phyloP scores from a whole-genome alignment of 2,797 vertebrate genomes.

The Phoxinus dragarum region DNA sequence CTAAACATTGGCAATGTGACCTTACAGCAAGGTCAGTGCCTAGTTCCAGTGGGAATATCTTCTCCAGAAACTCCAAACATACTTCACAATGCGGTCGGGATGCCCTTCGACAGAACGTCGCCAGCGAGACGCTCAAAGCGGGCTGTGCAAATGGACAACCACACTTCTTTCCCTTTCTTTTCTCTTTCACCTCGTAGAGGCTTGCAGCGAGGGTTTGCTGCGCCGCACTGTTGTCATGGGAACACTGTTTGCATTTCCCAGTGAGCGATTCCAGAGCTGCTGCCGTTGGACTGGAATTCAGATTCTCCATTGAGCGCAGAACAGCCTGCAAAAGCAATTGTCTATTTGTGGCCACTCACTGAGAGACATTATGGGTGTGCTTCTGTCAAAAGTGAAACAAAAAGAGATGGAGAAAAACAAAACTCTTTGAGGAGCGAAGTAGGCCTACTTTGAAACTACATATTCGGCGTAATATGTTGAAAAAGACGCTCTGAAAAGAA shows the following conservation, averaged over 20 bases:
- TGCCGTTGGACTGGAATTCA: slow-evolving; percentile 79
- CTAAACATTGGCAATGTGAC: neutral
- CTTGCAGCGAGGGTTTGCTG: slow-evolving; percentile 70
- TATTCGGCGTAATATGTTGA: neutral
- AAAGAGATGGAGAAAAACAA: slow-evolving; percentile 49
- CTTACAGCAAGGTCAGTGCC: slow-evolving; percentile 14
- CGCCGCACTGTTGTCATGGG: slow-evolving; percentile 76
- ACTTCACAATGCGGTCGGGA: slow-evolving; percentile 47
- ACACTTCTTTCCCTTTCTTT: slow-evolving; percentile 52
- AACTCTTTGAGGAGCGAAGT: neutral
- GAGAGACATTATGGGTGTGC: slow-evolving; percentile 71
- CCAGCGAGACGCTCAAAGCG: slow-evolving; percentile 34
- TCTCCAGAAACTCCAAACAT: slow-evolving; percentile 37
- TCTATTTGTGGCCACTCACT: slow-evolving; percentile 64
- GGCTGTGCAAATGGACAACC: slow-evolving; percentile 45
- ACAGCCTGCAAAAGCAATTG: slow-evolving; percentile 74
- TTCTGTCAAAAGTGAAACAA: slow-evolving; percentile 71
- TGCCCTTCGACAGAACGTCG: slow-evolving; percentile 36
- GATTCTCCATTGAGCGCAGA: slow-evolving; percentile 70
- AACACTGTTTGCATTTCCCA: slow-evolving; percentile 87
- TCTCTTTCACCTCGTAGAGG: slow-evolving; percentile 51
- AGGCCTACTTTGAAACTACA: neutral
- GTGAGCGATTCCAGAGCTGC: slow-evolving; percentile 71
- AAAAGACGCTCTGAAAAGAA: neutral
- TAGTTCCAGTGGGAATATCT: slow-evolving; percentile 15